These are phyloP conservation scores for Montipora capricornis DNA, from an alignment of 64 coral and sea anemone genomes.

Conservation along the genomic window DNA sequence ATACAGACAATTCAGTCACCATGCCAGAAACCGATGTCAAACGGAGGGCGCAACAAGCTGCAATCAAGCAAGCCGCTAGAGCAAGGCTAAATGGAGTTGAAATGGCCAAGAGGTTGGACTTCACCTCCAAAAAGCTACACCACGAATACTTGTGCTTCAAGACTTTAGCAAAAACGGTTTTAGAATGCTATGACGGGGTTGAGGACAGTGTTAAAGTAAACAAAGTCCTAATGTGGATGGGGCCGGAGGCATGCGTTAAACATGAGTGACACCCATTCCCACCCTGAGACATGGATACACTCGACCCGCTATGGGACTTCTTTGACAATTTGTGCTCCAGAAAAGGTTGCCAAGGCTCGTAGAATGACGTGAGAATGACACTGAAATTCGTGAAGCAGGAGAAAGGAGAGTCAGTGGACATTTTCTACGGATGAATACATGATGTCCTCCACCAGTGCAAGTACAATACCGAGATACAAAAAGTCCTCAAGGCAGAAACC, in stretches of 20 bases:
- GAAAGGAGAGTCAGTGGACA: no score
- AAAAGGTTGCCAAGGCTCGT: slow-evolving; percentile 85
- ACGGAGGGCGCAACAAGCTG: no score
- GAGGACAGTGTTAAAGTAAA: slow-evolving; percentile 84
- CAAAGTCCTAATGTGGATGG: slow-evolving; percentile 84
- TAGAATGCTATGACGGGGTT: slow-evolving; percentile 73
- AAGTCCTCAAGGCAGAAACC: no score
- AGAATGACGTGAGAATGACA: slow-evolving; percentile 19
- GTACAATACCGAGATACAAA: no score
- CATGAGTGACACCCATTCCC: slow-evolving; percentile 66
- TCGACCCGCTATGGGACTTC: slow-evolving; percentile 77
- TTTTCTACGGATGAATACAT: no score
- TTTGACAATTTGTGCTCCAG: slow-evolving; percentile 87
- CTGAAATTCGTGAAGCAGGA: no score
- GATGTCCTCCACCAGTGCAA: no score
- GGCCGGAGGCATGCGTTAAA: slow-evolving; percentile 74
- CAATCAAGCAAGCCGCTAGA: slow-evolving; percentile 38
- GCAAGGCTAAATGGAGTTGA: slow-evolving; percentile 79
- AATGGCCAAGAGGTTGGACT: slow-evolving; percentile 84
- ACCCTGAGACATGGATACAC: slow-evolving; percentile 79
- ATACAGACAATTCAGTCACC: background rate
- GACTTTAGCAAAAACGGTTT: slow-evolving; percentile 79
- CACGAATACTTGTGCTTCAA: slow-evolving; percentile 83
- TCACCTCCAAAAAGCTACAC: slow-evolving; percentile 82
- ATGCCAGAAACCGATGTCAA: slow-evolving; percentile 72